Evolutionary conservation across 1,140 invertebrate genomes (phyloP).

Genomic region (Trichonephila clavata): DNA sequence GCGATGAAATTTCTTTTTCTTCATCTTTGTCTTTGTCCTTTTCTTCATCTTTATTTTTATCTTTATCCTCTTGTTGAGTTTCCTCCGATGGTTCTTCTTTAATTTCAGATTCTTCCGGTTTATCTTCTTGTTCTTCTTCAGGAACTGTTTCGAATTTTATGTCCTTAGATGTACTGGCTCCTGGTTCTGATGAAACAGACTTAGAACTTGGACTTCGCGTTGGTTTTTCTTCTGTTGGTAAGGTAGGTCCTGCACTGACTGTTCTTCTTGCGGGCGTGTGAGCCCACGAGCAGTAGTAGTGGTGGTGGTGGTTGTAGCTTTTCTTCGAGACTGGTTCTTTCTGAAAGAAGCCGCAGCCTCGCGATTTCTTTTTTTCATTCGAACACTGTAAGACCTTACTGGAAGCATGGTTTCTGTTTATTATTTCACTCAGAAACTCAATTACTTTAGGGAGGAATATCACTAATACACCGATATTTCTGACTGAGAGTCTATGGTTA

Average conservation of each 20-base stretch:
- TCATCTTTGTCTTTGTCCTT: not conserved
- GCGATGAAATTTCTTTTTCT: not conserved
- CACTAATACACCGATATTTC: too few relatives aligned
- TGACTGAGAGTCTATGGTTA: not conserved
- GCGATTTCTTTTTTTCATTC: constrained; percentile 78
- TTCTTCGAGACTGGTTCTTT: constrained; percentile 75
- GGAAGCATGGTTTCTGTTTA: constrained; percentile 76
- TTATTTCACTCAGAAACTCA: not conserved
- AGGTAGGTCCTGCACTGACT: constrained; percentile 45
- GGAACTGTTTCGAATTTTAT: constrained; percentile 61
- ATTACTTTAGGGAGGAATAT: not conserved
- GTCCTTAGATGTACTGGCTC: constrained; percentile 47
- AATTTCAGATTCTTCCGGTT: not conserved
- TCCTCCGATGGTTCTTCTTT: not conserved
- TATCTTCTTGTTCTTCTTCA: constrained; percentile 57
- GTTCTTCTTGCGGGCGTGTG: constrained; percentile 60
- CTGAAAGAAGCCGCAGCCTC: constrained; percentile 78
- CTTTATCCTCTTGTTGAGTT: not conserved
- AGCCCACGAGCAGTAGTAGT: not conserved
- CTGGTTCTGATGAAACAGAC: constrained; percentile 68
- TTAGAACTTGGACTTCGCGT: constrained; percentile 46
- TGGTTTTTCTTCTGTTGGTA: constrained; percentile 16
- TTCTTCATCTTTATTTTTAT: not conserved
- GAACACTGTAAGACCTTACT: constrained; percentile 78
- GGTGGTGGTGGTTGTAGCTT: constrained; percentile 30